phyloP scores from a whole-genome alignment of 2,113 vertebrate species.

The Austrofundulus limnaeus region DNA sequence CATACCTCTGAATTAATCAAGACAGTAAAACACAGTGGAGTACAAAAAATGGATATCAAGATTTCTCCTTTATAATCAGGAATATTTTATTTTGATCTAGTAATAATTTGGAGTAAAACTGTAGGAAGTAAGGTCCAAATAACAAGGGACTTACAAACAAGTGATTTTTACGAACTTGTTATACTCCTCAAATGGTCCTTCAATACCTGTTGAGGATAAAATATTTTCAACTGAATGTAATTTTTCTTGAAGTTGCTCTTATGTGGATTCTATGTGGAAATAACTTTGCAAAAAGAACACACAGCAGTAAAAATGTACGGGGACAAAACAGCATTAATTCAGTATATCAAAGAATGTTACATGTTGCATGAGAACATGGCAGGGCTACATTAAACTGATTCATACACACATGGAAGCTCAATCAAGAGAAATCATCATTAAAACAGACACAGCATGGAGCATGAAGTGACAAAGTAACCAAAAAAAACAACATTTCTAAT shows the following conservation, averaged over 20 bases:
- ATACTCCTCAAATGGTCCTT: conserved; percentile 85
- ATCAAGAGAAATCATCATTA: conserved; percentile 22
- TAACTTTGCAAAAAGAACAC: conserved; percentile 71
- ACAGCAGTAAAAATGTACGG: conserved; percentile 64
- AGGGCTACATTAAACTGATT: conserved; percentile 41
- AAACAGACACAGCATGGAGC: conserved; percentile 34
- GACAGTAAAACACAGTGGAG: conserved; percentile 66
- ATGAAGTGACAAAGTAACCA: conserved; percentile 25
- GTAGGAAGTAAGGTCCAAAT: conserved; percentile 82
- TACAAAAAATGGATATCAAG: conserved; percentile 58
- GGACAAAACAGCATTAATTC: conserved; percentile 60
- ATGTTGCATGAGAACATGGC: conserved; percentile 54
- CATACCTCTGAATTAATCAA: conserved; percentile 57
- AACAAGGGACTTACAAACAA: conserved; percentile 85
- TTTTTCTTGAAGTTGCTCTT: conserved; percentile 70
- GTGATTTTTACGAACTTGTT: conserved; percentile 84
- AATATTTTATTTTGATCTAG: conserved; percentile 71
- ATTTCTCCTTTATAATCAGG: conserved; percentile 66
- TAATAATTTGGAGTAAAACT: conserved; percentile 76
- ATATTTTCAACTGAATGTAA: conserved; percentile 83
- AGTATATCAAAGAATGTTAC: conserved; percentile 55
- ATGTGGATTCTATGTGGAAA: conserved; percentile 74
- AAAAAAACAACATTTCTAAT: conserved; percentile 17
- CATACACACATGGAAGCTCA: conserved; percentile 52
- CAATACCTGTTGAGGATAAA: conserved; percentile 86